A percentile compares a stretch with the other conserved stretches of the same genome.
phyloP scores from a whole-genome alignment of 2,113 vertebrate species.

The Ivindomyrus marchei region DNA sequence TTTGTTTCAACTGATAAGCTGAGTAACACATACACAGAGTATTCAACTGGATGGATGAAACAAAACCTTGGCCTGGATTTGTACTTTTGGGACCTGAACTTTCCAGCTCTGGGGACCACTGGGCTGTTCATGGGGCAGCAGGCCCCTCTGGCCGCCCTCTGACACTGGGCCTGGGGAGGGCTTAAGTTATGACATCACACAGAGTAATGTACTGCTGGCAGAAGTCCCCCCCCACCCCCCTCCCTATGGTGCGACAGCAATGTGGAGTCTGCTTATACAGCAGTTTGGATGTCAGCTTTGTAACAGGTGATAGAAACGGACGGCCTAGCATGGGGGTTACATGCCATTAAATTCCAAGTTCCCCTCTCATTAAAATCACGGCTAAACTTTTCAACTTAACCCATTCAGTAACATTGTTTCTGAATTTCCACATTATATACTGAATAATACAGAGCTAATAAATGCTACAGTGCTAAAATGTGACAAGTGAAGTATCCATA shows the following conservation, averaged over 20 bases:
- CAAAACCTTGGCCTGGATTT: neutral
- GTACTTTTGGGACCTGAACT: neutral
- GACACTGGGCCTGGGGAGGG: neutral
- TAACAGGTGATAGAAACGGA: neutral
- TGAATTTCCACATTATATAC: neutral
- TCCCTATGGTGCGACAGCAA: neutral
- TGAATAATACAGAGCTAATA: neutral
- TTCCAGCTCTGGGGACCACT: neutral
- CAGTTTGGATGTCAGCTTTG: constrained; percentile 7
- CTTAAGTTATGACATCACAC: neutral
- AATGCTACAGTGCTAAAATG: neutral
- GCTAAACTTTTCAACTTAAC: neutral
- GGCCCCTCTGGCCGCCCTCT: neutral
- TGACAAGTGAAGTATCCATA: neutral
- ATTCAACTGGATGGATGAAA: neutral
- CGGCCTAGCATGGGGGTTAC: neutral
- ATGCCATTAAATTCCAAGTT: neutral
- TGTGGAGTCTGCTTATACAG: neutral
- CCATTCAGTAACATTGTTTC: neutral
- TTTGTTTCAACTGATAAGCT: neutral
- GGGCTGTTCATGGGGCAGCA: neutral
- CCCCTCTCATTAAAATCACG: neutral
- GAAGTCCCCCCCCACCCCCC: neutral
- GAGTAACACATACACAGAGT: neutral
- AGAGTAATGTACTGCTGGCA: neutral